These are phyloP conservation scores for Euplagia quadripunctaria DNA, from an alignment of 2,888 invertebrate genomes.

Conservation along the genomic window DNA sequence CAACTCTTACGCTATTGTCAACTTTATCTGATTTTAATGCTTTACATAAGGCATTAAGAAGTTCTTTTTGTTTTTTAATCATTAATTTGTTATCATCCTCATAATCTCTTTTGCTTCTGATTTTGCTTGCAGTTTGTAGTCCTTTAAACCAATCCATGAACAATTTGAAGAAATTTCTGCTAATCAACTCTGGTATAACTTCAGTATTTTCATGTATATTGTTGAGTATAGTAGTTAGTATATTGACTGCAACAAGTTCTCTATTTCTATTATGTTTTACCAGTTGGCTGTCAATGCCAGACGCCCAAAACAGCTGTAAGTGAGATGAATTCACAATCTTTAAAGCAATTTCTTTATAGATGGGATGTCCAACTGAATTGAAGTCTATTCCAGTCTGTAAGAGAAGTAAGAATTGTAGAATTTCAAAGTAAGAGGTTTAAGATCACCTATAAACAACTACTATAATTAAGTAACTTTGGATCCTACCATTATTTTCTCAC, in stretches of 20 bases:
- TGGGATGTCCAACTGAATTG: slow-evolving; percentile 88
- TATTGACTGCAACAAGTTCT: slow-evolving; percentile 88
- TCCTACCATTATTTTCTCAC: slow-evolving; percentile 89
- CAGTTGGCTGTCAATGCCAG: slow-evolving; percentile 79
- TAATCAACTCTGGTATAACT: slow-evolving; percentile 87
- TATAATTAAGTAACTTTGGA: neutral
- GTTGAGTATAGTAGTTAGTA: slow-evolving; percentile 86
- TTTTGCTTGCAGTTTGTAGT: slow-evolving; percentile 86
- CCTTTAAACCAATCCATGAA: slow-evolving; percentile 89
- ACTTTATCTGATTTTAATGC: slow-evolving; percentile 82
- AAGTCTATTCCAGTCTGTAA: slow-evolving; percentile 88
- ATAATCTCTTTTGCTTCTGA: slow-evolving; percentile 82
- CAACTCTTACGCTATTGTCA: slow-evolving; percentile 84
- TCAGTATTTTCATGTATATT: slow-evolving; percentile 79
- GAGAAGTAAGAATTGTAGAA: slow-evolving; percentile 9
- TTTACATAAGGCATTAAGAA: slow-evolving; percentile 83
- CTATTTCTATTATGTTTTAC: slow-evolving; percentile 85
- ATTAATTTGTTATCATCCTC: slow-evolving; percentile 84
- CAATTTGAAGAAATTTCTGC: slow-evolving; percentile 89
- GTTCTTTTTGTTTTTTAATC: slow-evolving; percentile 86
- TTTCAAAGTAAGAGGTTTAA: neutral
- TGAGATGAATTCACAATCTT: slow-evolving; percentile 85
- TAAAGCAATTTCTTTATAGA: slow-evolving; percentile 88
- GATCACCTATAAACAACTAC: neutral
- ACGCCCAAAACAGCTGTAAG: slow-evolving; percentile 86